Evolutionary conservation across 2,888 invertebrate species (phyloP), one percentile per base, ranked within the genome.

Genomic region (Cryptocephalus moraei): DNA sequence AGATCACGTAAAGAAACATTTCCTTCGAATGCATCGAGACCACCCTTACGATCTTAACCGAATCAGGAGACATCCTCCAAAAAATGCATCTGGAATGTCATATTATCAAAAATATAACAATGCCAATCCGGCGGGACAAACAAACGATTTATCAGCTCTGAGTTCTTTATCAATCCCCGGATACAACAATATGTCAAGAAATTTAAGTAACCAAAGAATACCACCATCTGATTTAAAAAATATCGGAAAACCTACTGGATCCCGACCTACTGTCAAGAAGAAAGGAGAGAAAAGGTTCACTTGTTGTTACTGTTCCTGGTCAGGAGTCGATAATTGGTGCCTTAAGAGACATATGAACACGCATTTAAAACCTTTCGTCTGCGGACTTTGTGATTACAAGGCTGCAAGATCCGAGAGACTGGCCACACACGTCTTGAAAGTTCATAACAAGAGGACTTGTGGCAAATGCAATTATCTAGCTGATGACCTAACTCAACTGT

Each of bases 1-100:
- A 36, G 92, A 93, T 70, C 92, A 93, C 67, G 92, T 93, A 41
- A 93, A 93, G 71, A 93, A 93, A 64, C 92, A 93, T 70, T 92
- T 92, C 63, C 74, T 91, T 56, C 77, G 92, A 56, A 92, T 93
- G 89, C 92, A 93, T 65, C 80, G 91, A 39, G 92, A 91, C 60
- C 84, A 90, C 66, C 83, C 84, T 1, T 93, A 92, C 67, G 91
- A 92, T 63, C 74, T 90, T 48, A 85, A 88, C 61, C 80, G 86
- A 64, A 90, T 90, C 62, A 75, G 88, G 48, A 77, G 82, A 53
- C 78, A 82, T 57, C 72, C 75, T 42, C 75, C 75, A 51, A 79
- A 80, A 60, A 78, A 75, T 60, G 76, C 75, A 62, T 79, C 75
- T 49, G 77, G 72, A 9, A 71, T 72, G 71, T 70, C 70, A 10